These are phyloP conservation scores for Drusus annulatus DNA, from an alignment of 1,140 invertebrate species.

Conservation along the genomic window DNA sequence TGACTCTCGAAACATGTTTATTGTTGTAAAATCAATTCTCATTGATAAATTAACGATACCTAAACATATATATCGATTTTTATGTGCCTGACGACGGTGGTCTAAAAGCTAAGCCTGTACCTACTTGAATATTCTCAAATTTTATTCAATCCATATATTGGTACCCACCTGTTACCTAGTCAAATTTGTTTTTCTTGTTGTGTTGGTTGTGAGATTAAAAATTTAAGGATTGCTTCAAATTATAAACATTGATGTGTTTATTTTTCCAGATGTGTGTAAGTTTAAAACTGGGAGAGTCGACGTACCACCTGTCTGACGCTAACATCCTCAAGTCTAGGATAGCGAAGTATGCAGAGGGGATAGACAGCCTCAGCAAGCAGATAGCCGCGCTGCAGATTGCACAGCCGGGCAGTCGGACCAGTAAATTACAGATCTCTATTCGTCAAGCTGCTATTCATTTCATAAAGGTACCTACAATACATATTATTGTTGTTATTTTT, in stretches of 20 bases:
- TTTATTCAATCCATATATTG: too few species aligned
- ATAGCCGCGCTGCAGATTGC: conserved; percentile 79
- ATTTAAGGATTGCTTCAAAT: background rate
- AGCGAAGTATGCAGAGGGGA: conserved; percentile 88
- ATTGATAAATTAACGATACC: too few species aligned
- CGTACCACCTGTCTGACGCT: conserved; percentile 87
- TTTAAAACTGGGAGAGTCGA: conserved; percentile 86
- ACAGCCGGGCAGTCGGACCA: conserved; percentile 74
- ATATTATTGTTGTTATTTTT: conserved; percentile 56
- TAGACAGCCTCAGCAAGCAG: conserved; percentile 87
- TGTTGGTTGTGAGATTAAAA: too few species aligned
- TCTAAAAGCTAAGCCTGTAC: too few species aligned
- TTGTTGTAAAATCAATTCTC: too few species aligned
- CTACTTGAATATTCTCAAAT: too few species aligned
- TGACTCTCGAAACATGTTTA: too few species aligned
- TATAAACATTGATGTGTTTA: conserved; percentile 16
- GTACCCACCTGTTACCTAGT: too few species aligned
- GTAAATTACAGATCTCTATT: conserved; percentile 74
- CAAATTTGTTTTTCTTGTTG: background rate
- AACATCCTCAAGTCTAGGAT: conserved; percentile 87
- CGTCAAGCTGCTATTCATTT: conserved; percentile 74
- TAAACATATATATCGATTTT: too few species aligned
- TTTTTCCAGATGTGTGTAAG: conserved; percentile 76
- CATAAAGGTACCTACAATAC: conserved; percentile 74
- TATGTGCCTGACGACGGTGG: too few species aligned